Evolutionary conservation across 1,140 invertebrate species (phyloP).

Genomic region (Cepaea nemoralis): DNA sequence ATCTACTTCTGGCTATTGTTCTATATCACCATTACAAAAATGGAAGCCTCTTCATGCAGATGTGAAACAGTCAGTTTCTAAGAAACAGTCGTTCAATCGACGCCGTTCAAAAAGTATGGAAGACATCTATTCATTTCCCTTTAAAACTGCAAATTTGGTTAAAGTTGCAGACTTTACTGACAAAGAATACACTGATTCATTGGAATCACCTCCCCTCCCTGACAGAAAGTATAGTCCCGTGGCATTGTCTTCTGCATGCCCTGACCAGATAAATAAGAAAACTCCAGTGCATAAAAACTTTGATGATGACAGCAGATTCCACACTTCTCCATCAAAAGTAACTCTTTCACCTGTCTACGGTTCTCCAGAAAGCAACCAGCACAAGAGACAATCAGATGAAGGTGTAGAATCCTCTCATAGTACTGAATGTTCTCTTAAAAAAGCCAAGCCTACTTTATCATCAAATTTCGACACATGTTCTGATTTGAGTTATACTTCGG

Average conservation of each 20-base stretch:
- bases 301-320: neutral
- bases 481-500: neutral
- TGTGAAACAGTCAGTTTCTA: neutral
- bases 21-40: slow-evolving; percentile 7
- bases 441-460: neutral
- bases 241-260: neutral
- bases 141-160: neutral
- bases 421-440: neutral
- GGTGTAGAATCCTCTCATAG: neutral
- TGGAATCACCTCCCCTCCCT: slow-evolving; percentile 2
- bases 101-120: slow-evolving; percentile 37
- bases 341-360: neutral
- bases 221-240: slow-evolving; percentile 20
- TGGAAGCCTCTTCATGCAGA: neutral
- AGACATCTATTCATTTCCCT: slow-evolving; percentile 32
- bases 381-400: slow-evolving; percentile 27
- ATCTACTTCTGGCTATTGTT: neutral
- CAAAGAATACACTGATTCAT: neutral
- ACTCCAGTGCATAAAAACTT: neutral
- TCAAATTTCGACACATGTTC: neutral
- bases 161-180: neutral
- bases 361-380: neutral
- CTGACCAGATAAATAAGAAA: neutral
- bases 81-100: slow-evolving; percentile 22
- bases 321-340: neutral